Conservation (phyloP, 2,113 vertebrate genomes). For the Halcyon senegalensis region DNA sequence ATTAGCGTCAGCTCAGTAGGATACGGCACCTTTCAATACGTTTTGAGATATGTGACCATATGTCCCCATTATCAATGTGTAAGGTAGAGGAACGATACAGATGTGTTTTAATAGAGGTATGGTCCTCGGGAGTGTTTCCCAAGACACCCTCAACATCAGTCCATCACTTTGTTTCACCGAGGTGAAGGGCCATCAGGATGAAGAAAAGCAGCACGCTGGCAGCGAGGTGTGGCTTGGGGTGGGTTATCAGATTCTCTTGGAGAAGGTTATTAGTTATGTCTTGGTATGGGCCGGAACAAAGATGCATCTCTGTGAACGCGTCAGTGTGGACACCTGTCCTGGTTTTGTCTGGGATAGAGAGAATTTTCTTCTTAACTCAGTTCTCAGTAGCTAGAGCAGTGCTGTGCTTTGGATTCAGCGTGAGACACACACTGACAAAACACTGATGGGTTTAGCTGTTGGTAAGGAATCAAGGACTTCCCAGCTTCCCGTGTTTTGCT, state of each 20-base stretch:
- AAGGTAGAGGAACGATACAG: neutral
- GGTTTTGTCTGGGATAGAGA: neutral
- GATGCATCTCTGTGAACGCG: neutral
- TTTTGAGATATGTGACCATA: neutral
- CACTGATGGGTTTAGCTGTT: neutral
- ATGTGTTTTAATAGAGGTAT: rapidly evolving
- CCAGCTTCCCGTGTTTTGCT: neutral
- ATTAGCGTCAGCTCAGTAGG: neutral
- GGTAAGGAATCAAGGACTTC: neutral
- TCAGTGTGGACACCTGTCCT: neutral
- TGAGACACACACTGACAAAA: neutral
- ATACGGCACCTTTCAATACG: neutral
- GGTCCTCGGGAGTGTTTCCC: neutral
- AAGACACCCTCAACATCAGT: neutral
- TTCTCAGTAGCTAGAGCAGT: neutral
- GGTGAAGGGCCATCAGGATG: neutral
- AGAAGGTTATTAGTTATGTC: neutral
- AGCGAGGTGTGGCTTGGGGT: neutral
- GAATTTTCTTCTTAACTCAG: neutral
- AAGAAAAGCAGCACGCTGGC: neutral
- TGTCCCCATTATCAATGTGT: too few relatives aligned
- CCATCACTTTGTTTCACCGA: neutral
- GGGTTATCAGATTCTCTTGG: neutral
- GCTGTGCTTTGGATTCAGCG: neutral
- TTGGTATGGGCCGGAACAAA: neutral